Evolutionary conservation across 2,797 vertebrate genomes (phyloP).

Genomic region (Vipera latastei): DNA sequence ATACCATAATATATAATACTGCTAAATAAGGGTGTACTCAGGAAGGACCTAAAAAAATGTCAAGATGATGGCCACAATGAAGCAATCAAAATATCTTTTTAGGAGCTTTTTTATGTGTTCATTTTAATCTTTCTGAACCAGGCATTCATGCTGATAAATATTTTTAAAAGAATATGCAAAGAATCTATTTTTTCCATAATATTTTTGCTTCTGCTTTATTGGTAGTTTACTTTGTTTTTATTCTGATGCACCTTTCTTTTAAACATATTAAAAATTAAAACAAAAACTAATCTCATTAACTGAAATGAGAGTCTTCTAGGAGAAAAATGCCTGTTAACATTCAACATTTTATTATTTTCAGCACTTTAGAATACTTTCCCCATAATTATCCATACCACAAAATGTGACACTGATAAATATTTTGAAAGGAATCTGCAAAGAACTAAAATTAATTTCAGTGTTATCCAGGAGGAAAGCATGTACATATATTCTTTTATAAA

Average conservation of each 20-base stretch:
- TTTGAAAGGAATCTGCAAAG: not conserved
- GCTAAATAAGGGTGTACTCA: not conserved
- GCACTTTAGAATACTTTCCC: not conserved
- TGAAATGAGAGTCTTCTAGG: not conserved
- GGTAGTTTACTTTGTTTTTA: not conserved
- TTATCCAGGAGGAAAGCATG: not conserved
- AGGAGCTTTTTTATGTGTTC: not conserved
- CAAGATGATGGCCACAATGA: not conserved
- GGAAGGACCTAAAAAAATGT: not conserved
- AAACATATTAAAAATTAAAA: not conserved
- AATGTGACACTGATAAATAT: not conserved
- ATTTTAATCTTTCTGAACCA: not conserved
- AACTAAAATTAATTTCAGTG: not conserved
- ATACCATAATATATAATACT: not conserved
- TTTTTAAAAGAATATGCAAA: not conserved
- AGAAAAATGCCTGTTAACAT: not conserved
- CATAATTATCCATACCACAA: not conserved
- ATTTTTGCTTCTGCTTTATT: not conserved
- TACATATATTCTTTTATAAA: not conserved
- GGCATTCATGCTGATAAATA: not conserved
- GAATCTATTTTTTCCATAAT: not conserved
- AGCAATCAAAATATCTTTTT: not conserved
- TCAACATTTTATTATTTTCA: not conserved
- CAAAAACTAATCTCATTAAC: not conserved
- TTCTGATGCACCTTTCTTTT: not conserved